Percentiles rank a stretch among this genome's conserved stretches.
phyloP scores from a whole-genome alignment of 1,140 invertebrate species.

The Drosophila melanica region DNA sequence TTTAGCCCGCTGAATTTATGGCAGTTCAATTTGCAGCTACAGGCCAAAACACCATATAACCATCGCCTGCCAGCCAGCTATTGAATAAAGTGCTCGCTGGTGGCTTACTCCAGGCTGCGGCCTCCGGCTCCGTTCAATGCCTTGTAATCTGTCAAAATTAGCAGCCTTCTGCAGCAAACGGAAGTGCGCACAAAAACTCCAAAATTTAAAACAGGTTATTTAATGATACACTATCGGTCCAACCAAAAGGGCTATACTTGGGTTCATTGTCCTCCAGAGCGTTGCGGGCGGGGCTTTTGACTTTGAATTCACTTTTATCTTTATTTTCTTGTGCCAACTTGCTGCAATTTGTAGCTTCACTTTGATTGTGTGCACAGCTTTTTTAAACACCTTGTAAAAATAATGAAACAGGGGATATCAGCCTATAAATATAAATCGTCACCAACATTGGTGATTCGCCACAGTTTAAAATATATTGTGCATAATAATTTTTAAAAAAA shows the following conservation, averaged over 20 bases:
- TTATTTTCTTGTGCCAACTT: slow-evolving; percentile 4
- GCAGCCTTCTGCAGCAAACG: slow-evolving; percentile 60
- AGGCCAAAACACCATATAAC: slow-evolving; percentile 15
- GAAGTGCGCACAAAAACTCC: slow-evolving; percentile 66
- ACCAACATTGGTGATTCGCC: no score
- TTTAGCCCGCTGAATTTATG: slow-evolving; percentile 43
- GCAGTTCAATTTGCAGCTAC: slow-evolving; percentile 54
- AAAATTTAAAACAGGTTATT: slow-evolving; percentile 74
- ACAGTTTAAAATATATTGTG: no score
- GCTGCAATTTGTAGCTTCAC: slow-evolving; percentile 52
- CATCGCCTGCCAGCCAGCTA: slow-evolving; percentile 58
- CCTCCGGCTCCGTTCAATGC: slow-evolving; percentile 43
- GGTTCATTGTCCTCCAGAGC: slow-evolving; percentile 61
- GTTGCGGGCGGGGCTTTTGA: slow-evolving; percentile 54
- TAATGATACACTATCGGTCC: slow-evolving; percentile 45
- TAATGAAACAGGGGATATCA: no score
- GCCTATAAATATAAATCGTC: no score
- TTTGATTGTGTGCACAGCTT: slow-evolving; percentile 23
- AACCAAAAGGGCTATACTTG: slow-evolving; percentile 1
- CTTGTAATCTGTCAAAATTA: slow-evolving; percentile 82
- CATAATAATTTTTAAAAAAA: no score
- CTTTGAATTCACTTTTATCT: slow-evolving; percentile 53
- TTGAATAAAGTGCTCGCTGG: slow-evolving; percentile 61
- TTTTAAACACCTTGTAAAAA: slow-evolving; percentile 14
- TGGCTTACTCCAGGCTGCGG: slow-evolving; percentile 55